Conservation (phyloP, 2,113 vertebrate species). For the Brachyhypopomus occidentalis region DNA sequence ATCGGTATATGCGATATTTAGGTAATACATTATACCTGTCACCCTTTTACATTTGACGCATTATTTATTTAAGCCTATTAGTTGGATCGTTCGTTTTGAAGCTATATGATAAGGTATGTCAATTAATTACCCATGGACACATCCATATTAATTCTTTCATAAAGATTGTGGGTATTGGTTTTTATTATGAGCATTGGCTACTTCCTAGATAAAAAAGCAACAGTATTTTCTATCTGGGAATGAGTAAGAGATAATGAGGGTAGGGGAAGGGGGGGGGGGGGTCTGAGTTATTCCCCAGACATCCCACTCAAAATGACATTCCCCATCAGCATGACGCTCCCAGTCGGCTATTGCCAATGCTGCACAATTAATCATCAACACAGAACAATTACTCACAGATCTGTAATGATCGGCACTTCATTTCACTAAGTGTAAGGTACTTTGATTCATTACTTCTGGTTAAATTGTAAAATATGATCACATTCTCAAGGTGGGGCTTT, state of each 20-base stretch:
- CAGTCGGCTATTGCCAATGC: conserved; percentile 29
- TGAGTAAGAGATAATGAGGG: conserved; percentile 13
- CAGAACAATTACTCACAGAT: conserved; percentile 48
- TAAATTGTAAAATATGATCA: conserved; percentile 54
- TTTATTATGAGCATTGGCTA: neutral
- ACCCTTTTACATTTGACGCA: conserved; percentile 10
- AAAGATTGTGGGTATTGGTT: conserved; percentile 13
- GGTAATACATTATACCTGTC: conserved; percentile 29
- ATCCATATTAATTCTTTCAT: conserved; percentile 31
- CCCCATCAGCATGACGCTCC: neutral
- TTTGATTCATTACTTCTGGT: conserved; percentile 54
- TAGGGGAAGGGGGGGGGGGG: neutral
- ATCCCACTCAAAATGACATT: conserved; percentile 35
- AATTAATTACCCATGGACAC: conserved; percentile 30
- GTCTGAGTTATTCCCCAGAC: conserved; percentile 12
- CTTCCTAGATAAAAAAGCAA: neutral
- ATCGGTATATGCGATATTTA: neutral
- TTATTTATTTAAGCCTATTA: conserved; percentile 37
- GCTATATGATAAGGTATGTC: conserved; percentile 23
- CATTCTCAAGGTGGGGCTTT: conserved; percentile 7
- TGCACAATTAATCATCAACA: conserved; percentile 54
- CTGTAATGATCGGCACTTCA: conserved; percentile 54
- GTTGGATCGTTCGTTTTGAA: conserved; percentile 28
- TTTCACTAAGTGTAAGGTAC: conserved; percentile 51
- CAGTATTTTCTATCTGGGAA: conserved; percentile 8